Conservation (phyloP, 2,797 vertebrate species). For the Catamblyrhynchus diadema region DNA sequence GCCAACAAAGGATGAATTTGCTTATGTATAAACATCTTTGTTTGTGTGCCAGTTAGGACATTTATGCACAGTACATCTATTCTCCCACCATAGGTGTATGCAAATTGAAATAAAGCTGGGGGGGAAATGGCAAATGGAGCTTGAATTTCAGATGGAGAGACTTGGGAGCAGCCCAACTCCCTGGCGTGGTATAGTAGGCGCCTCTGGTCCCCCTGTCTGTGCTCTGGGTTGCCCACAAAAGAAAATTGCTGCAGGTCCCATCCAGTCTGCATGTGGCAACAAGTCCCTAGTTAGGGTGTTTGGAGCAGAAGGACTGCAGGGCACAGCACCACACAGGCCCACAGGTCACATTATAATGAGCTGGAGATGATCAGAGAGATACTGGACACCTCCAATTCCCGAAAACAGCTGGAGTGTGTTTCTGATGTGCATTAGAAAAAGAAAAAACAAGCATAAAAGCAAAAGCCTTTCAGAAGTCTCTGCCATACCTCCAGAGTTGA, state of each 20-base stretch:
- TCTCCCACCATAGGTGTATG: constrained; percentile 49
- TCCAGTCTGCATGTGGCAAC: constrained; percentile 1
- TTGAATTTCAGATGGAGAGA: neutral
- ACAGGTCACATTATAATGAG: constrained; percentile 48
- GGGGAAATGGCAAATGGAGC: constrained; percentile 3
- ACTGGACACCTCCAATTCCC: neutral
- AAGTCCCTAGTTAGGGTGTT: neutral
- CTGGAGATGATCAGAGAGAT: constrained; percentile 24
- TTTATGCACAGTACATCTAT: constrained; percentile 13
- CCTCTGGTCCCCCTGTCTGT: neutral
- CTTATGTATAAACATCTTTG: constrained; percentile 60
- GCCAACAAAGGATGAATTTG: constrained; percentile 53
- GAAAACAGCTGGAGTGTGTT: neutral
- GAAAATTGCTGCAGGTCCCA: constrained; percentile 35
- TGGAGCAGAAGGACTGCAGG: neutral
- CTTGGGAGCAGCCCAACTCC: constrained; percentile 31
- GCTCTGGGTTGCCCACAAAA: constrained; percentile 14
- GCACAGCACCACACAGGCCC: neutral
- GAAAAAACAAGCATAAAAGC: neutral
- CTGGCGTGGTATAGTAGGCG: neutral
- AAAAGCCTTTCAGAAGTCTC: neutral
- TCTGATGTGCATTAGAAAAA: neutral
- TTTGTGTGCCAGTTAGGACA: constrained; percentile 38
- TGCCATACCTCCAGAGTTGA: neutral
- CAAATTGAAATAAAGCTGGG: constrained; percentile 26